phyloP scores from a whole-genome alignment of 2,797 vertebrate genomes.

The Silurus aristotelis region DNA sequence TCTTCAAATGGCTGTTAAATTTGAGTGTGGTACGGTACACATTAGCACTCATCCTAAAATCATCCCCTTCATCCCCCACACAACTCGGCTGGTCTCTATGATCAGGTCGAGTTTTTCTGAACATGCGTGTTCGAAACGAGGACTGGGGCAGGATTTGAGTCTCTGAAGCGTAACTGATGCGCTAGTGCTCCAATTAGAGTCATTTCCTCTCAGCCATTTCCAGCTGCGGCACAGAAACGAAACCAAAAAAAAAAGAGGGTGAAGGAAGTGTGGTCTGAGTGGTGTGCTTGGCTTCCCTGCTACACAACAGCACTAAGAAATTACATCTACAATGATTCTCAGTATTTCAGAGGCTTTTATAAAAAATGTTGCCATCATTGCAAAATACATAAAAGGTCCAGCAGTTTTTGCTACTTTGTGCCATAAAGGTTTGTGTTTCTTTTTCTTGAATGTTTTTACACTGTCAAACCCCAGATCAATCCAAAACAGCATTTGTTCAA shows the following conservation, averaged over 20 bases:
- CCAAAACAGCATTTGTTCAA: not conserved
- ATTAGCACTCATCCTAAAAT: constrained; percentile 50
- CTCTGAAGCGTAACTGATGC: constrained; percentile 65
- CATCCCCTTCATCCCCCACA: constrained; percentile 66
- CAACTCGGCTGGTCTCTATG: constrained; percentile 68
- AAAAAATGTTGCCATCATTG: not conserved
- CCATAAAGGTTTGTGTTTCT: not conserved
- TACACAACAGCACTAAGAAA: not conserved
- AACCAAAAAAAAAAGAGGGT: not conserved
- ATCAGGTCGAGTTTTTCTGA: constrained; percentile 69
- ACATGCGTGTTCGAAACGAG: constrained; percentile 72
- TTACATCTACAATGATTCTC: not conserved
- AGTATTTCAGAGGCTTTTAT: not conserved
- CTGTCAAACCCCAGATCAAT: not conserved
- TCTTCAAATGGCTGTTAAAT: constrained; percentile 53
- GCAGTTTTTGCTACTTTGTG: not conserved
- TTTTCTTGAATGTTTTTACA: too few species aligned
- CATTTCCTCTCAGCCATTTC: constrained; percentile 64
- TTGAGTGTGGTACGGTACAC: constrained; percentile 66
- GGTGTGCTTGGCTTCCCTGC: not conserved
- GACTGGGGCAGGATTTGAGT: constrained; percentile 72
- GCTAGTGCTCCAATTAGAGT: constrained; percentile 70
- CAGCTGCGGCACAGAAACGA: constrained; percentile 41
- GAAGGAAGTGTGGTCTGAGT: not conserved
- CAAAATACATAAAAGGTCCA: not conserved